phyloP scores from a whole-genome alignment of 2,113 vertebrate genomes.

The Rana temporaria region DNA sequence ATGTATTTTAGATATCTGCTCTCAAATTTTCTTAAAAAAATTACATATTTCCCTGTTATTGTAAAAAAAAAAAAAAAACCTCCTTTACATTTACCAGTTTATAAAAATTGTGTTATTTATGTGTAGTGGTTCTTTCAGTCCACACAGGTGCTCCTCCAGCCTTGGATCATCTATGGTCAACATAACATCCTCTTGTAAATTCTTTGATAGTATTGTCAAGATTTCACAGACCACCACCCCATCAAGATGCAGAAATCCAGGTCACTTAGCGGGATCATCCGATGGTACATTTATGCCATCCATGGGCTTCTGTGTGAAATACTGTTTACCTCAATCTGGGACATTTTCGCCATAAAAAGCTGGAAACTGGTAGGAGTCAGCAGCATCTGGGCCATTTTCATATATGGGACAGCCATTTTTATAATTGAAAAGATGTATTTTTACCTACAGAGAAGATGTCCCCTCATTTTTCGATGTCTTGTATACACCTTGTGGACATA shows the following conservation, averaged over 20 bases:
- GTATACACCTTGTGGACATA: conserved; percentile 58
- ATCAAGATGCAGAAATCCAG: conserved; percentile 13
- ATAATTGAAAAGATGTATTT: conserved; percentile 58
- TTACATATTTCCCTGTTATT: too few relatives aligned
- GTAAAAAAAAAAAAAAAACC: too few relatives aligned
- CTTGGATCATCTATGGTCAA: too few relatives aligned
- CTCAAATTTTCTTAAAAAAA: too few relatives aligned
- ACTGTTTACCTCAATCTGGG: conserved; percentile 59
- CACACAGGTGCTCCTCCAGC: too few relatives aligned
- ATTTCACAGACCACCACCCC: background rate
- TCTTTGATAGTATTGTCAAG: background rate
- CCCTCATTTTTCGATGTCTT: conserved; percentile 52
- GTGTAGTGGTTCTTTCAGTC: too few relatives aligned
- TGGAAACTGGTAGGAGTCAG: conserved; percentile 58
- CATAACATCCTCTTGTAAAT: background rate
- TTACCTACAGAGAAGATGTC: conserved; percentile 32
- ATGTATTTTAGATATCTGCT: too few relatives aligned
- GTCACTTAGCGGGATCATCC: conserved; percentile 21
- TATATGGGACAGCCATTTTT: conserved; percentile 60
- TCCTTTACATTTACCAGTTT: too few relatives aligned
- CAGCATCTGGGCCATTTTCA: conserved; percentile 59
- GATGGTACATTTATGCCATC: conserved; percentile 58
- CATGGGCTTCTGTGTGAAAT: conserved; percentile 60
- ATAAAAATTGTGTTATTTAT: too few relatives aligned
- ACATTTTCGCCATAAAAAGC: conserved; percentile 29